phyloP scores from a whole-genome alignment of 2,888 invertebrate species.

The Parnassius glacialis region DNA sequence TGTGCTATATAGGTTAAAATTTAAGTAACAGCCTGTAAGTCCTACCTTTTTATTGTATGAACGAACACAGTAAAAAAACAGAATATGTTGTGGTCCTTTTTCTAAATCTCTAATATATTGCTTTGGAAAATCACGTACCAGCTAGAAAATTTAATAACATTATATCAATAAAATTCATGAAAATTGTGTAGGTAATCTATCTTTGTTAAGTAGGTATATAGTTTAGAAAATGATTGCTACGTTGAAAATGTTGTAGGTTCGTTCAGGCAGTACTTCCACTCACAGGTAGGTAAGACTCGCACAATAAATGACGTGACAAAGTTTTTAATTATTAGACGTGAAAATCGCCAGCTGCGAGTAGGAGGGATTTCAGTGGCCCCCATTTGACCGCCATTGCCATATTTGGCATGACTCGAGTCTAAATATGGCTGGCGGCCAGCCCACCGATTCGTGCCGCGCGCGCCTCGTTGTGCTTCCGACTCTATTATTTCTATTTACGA shows the following conservation, averaged over 20 bases:
- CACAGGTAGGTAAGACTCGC: constrained; percentile 34
- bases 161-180: too few species aligned
- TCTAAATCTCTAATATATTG: too few species aligned
- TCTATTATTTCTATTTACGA: constrained; percentile 81
- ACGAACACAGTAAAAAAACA: too few species aligned
- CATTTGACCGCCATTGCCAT: constrained; percentile 90
- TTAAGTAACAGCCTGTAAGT: too few species aligned
- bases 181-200: too few species aligned
- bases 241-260: background rate
- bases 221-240: too few species aligned
- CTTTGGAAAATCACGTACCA: too few species aligned
- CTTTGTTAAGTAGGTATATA: too few species aligned
- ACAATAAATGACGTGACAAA: constrained; percentile 67
- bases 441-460: constrained; percentile 80
- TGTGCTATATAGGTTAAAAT: too few species aligned
- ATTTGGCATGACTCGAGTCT: constrained; percentile 90
- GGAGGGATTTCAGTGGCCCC: constrained; percentile 90
- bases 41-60: too few species aligned
- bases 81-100: too few species aligned
- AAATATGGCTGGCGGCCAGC: constrained; percentile 90
- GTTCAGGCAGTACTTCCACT: background rate
- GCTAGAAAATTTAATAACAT: too few species aligned
- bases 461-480: constrained; percentile 72
- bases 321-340: constrained; percentile 79
- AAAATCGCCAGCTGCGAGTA: constrained; percentile 79